phyloP scores from a whole-genome alignment of 2,888 invertebrate genomes.

The Hedychridium roseum region DNA sequence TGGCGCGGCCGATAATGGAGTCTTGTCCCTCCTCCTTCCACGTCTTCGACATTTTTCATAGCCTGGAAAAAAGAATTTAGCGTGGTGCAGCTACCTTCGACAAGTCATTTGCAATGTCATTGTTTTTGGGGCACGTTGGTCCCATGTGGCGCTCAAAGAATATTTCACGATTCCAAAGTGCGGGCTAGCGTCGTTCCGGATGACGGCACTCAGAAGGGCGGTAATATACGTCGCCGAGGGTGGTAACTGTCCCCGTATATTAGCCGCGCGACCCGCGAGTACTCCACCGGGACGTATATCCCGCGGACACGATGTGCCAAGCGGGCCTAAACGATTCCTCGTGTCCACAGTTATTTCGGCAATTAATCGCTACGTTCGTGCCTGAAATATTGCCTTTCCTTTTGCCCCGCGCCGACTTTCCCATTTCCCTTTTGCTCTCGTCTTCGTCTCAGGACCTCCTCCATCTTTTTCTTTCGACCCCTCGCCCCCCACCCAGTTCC shows the following conservation, averaged over 20 bases:
- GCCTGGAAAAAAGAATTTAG: not conserved
- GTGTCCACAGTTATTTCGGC: constrained; percentile 56
- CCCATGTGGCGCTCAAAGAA: too few relatives aligned
- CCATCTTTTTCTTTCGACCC: not conserved
- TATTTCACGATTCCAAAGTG: too few relatives aligned
- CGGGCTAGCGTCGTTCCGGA: constrained; percentile 1
- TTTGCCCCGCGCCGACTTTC: not conserved
- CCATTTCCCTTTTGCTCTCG: not conserved
- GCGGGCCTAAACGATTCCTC: constrained; percentile 56
- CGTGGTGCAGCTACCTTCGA: too few relatives aligned
- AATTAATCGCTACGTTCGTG: constrained; percentile 49
- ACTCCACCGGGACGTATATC: constrained; percentile 46
- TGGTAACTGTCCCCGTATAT: constrained; percentile 58
- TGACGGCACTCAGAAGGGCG: constrained; percentile 40
- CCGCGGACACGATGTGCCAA: constrained; percentile 47
- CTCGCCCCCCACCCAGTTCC: not conserved
- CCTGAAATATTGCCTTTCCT: constrained; percentile 7
- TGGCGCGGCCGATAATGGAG: constrained; percentile 9
- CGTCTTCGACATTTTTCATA: not conserved
- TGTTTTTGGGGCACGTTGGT: too few relatives aligned
- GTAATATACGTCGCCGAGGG: constrained; percentile 55
- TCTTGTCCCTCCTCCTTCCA: constrained; percentile 10
- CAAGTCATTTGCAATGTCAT: too few relatives aligned
- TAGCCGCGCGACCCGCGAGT: constrained; percentile 44
- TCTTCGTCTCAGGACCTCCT: not conserved